Evolutionary conservation across 2,113 vertebrate species (phyloP), one percentile per base, ranked within the genome.

Genomic region (Nibea coibor): DNA sequence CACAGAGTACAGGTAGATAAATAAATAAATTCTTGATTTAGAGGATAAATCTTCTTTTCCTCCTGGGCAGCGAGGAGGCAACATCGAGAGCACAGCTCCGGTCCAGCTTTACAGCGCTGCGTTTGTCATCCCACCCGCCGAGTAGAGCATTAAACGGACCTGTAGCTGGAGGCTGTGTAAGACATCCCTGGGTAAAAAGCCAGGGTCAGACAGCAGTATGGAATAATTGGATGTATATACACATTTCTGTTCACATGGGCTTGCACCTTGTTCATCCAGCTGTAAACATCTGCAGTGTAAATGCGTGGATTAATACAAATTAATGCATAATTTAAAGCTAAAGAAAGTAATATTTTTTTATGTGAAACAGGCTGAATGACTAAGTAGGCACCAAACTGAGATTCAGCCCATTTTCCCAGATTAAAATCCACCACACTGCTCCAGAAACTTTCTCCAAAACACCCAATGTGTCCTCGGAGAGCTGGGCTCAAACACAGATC

Each of bases 21-120:
- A 78, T 86, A 84, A 86, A 87, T 85, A 86, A 88, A 84, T 61
- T 62, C 20, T 66, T 28, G 68, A 80, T 80, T 75, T 58, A 45
- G 17, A 48, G 24, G 51, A 83, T 75, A 59, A 77, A 88, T 85
- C 81, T 74, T 45, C 43, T 53, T 61, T 43, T 35, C 45, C 78
- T 24, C 24, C 20, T 24, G 12, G 43, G 53, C 45, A 53, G 64
- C 6, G 24, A 56, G 31, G 19, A 14, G 57, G 43, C 35, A 1
- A 43, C 54, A 45, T 12, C 4, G 4, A 48, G 39, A 66, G 16
- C 51, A 39, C 61, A 56, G 56, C 50, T 24, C 42, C 2, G 4
- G 24, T 17, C 2, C 39, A 17, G 42, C 20, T 59, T 45, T 8
- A 67, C 42, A 67, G 24, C 47, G 11, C 45, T 16, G 57, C 1